Evolutionary conservation across 2,797 vertebrate species (phyloP), one percentile per base, ranked within the genome.

Genomic region (Gobionotothen gibberifrons): DNA sequence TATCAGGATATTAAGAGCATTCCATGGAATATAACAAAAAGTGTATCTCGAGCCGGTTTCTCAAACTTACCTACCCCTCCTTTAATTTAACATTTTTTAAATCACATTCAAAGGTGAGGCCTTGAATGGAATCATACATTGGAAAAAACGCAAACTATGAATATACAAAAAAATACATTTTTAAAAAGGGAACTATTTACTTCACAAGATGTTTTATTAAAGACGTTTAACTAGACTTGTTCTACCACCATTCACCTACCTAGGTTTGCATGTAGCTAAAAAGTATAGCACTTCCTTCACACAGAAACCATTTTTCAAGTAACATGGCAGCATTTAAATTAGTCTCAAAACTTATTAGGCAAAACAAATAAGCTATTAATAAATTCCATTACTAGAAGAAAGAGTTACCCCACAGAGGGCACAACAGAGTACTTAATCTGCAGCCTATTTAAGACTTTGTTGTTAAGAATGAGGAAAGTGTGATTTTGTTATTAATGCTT

Each of bases 251-350:
- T 51, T 22, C 32, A 56, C 39, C n/a, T 56, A 10, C 36, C 32
- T 21, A 21, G 0, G 10, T 21, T 55, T n/a, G 32, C 29, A 36
- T 21, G 36, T 9, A 40, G 21, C 10, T 16, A 0, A 0, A 42
- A 21, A 43, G 19, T 44, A 26, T 44, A 26, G 26, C 16, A 32
- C 40, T 44, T 59, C 0, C 19, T 43, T 44, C 14, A 44, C 13
- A 43, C 9, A 43, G 39, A 1, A 57, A 21, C 19, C 13, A 1
- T 7, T 42, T 40, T 32, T 56, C 32, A 13, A 17, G n/a, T 16
- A 39, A 22, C 10, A 44, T 32, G 21, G 22, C 26, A 39, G 43
- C 10, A 4, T 48, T 44, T 19, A 15, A 13, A 2, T 52, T 52
- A 7, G 32, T 2, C 32, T 9, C 32, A 36, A 36, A 36, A 36